Percentiles rank a stretch among this genome's conserved stretches.
Conservation (phyloP, 2,888 invertebrate genomes). For the Scaptomyza caliginosa region DNA sequence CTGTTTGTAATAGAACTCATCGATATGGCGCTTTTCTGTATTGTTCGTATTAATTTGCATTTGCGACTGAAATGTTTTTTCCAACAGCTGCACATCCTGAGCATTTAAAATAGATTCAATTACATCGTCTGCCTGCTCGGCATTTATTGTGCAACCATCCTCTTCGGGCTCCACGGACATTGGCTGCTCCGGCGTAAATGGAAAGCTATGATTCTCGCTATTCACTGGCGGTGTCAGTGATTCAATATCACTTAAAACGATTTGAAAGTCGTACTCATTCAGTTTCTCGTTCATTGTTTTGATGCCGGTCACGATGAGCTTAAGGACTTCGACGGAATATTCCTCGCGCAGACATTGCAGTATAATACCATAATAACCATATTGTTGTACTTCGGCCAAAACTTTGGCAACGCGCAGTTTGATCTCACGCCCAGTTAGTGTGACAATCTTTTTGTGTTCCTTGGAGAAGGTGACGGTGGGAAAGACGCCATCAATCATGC, state of each 20-base stretch:
- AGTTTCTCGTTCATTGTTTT: slow-evolving; percentile 84
- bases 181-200: slow-evolving; percentile 11
- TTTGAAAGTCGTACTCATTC: slow-evolving; percentile 85
- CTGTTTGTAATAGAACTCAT: slow-evolving; percentile 75
- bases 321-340: slow-evolving; percentile 89
- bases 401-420: slow-evolving; percentile 86
- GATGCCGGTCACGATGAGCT: slow-evolving; percentile 86
- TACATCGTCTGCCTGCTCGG: slow-evolving; percentile 61
- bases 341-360: slow-evolving; percentile 88
- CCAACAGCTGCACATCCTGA: slow-evolving; percentile 77
- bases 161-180: slow-evolving; percentile 14
- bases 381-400: slow-evolving; percentile 87
- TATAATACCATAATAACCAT: slow-evolving; percentile 89
- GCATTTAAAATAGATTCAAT: slow-evolving; percentile 78
- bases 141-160: slow-evolving; percentile 19
- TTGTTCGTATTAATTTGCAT: slow-evolving; percentile 71
- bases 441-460: slow-evolving; percentile 91
- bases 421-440: slow-evolving; percentile 87
- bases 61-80: slow-evolving; percentile 86
- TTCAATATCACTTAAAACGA: slow-evolving; percentile 61
- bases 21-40: slow-evolving; percentile 49
- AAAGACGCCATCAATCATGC: slow-evolving; percentile 93
- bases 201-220: background rate
- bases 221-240: slow-evolving; percentile 24
- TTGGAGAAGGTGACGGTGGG: slow-evolving; percentile 92